A percentile compares a stretch with the other conserved stretches of the same genome.
phyloP scores from a whole-genome alignment of 1,140 invertebrate species.

The Diachasmimorpha longicaudata region DNA sequence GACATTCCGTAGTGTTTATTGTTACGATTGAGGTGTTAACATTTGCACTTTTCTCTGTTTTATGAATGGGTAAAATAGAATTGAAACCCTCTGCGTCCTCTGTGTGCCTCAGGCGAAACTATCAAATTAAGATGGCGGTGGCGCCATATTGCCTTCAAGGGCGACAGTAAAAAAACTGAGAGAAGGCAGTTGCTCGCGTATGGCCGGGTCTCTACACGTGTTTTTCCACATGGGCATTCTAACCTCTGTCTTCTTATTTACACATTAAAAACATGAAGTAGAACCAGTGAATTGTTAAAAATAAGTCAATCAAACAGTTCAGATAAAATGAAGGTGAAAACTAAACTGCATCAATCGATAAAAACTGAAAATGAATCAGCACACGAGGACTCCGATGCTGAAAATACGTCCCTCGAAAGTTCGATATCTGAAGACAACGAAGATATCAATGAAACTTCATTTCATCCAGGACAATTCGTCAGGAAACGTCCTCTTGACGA shows the following conservation, averaged over 20 bases:
- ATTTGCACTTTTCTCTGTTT: no score
- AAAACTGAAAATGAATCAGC: neutral
- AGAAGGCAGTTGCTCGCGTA: no score
- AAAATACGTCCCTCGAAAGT: neutral
- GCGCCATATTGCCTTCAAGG: no score
- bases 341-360: neutral
- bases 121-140: no score
- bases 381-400: neutral
- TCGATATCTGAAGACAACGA: neutral
- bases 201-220: neutral
- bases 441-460: neutral
- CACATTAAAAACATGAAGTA: neutral
- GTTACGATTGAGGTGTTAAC: neutral
- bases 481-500: constrained; percentile 9
- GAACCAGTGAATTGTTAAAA: neutral
- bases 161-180: no score
- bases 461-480: neutral
- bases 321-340: neutral
- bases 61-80: no score
- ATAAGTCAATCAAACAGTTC: neutral
- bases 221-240: neutral
- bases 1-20: constrained; percentile 29
- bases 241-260: neutral
- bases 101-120: no score
- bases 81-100: no score